Base-by-base conservation (phyloP, 2,113 vertebrate species). In the Baryphthengus martii region DNA sequence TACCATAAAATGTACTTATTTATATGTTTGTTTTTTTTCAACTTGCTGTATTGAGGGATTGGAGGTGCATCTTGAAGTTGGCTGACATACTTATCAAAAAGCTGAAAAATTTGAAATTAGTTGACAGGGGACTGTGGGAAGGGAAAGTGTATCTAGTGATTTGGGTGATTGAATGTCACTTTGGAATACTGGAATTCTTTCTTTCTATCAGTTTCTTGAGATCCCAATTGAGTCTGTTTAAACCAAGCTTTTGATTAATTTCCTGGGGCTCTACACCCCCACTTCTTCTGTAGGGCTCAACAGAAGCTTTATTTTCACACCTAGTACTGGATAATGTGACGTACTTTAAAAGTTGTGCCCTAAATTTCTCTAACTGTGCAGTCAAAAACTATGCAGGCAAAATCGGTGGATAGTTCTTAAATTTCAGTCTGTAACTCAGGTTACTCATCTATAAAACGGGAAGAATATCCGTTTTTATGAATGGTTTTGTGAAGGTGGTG, bases 131-230 rank as follows among this genome's bases (percentile, higher is more conserved):
- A 53, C 53, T 53, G 21, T 88, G 94, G 78, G 53, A 91, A 73
- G 49, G 37, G 39, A 74, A 68, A 45, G 24, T 35, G 5, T 63
- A 58, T 85, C 37, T 88, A 56, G 53, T 89, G 68, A 67, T 89
- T 55, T 59, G 50, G 49, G 44, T 86, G 75, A 84, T 35, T 62
- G 83, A 84, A 29, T 92, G 75, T 80, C 79, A 67, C 40, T 80
- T 93, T 74, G 65, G 44, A 89, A 75, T 92, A 84, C 65, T 72
- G 76, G 39, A 81, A 40, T 92, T 89, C 39, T 55, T 83, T 80
- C 40, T 39, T 87, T 65, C 65, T 93, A 31, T 76, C 65, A 65
- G 42, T 84, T 90, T 85, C 42, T 45, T 80, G 39, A 74, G 75
- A 67, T 86, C n/a, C 26, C 33, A 42, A 44, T 13, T 76, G 58